A percentile compares a stretch with the other conserved stretches of the same genome.
Evolutionary conservation across 2,113 vertebrate genomes (phyloP).

Genomic region (Heteronetta atricapilla): DNA sequence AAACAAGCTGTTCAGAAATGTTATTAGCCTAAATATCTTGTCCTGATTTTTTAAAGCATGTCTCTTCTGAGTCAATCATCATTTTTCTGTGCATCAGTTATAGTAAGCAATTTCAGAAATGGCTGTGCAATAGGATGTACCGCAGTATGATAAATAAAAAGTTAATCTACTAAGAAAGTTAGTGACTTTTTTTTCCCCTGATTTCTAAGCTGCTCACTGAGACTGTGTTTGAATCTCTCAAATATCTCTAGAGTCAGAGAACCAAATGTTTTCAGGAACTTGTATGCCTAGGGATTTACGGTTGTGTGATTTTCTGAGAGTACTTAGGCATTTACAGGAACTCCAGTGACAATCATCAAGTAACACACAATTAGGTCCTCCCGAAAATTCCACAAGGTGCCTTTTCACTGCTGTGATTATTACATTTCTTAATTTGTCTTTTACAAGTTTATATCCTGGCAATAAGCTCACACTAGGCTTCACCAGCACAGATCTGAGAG

Average conservation of each 20-base stretch:
- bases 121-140: background rate
- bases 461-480: background rate
- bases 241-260: background rate
- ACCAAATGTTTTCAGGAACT: background rate
- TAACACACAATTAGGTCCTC: background rate
- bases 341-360: background rate
- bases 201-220: constrained; percentile 10
- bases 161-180: constrained; percentile 23
- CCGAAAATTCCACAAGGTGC: background rate
- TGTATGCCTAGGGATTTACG: background rate
- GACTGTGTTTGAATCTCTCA: background rate
- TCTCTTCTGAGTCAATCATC: constrained; percentile 1
- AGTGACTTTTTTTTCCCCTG: background rate
- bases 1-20: constrained; percentile 49
- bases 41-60: constrained; percentile 37
- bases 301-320: background rate
- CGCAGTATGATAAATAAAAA: constrained; percentile 7
- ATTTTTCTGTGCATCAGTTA: background rate
- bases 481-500: background rate
- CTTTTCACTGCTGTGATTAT: background rate
- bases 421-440: background rate
- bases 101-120: background rate
- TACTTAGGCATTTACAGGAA: background rate
- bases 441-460: background rate
- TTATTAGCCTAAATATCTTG: constrained; percentile 54